phyloP scores from a whole-genome alignment of 2,113 vertebrate species.

The Silurus meridionalis region DNA sequence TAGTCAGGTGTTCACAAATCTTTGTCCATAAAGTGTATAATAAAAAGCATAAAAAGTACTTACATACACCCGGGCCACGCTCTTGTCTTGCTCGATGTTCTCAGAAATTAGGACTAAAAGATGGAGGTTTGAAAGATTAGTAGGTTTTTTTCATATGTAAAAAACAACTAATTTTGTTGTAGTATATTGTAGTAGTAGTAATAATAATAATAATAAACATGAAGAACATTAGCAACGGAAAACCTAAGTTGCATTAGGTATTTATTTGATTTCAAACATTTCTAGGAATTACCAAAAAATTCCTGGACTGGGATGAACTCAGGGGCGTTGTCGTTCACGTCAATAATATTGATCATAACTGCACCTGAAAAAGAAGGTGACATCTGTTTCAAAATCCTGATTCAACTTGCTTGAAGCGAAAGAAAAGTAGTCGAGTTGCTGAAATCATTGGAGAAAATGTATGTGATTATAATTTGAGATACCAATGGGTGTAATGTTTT shows the following conservation, averaged over 20 bases:
- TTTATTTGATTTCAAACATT: background rate
- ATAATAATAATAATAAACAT: background rate
- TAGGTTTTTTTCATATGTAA: no score
- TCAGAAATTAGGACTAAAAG: conserved; percentile 70
- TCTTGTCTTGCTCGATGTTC: conserved; percentile 61
- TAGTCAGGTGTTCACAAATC: no score
- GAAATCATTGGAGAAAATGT: background rate
- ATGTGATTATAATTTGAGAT: background rate
- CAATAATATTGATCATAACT: conserved; percentile 79
- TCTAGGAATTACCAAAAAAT: conserved; percentile 76
- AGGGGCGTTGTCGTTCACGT: conserved; percentile 86
- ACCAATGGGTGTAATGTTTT: background rate
- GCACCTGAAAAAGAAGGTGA: conserved; percentile 55
- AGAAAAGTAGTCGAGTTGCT: background rate
- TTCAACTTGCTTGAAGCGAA: background rate
- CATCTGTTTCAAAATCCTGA: conserved; percentile 13
- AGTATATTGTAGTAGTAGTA: background rate
- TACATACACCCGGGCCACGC: conserved; percentile 68
- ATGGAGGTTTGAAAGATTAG: background rate
- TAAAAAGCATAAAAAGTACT: conserved; percentile 50
- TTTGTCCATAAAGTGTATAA: background rate
- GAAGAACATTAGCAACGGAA: background rate
- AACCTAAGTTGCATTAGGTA: background rate
- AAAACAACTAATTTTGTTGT: background rate
- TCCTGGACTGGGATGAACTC: conserved; percentile 67